Evolutionary conservation across 2,888 invertebrate species (phyloP).

Genomic region (Noctuana brunneofusca): DNA sequence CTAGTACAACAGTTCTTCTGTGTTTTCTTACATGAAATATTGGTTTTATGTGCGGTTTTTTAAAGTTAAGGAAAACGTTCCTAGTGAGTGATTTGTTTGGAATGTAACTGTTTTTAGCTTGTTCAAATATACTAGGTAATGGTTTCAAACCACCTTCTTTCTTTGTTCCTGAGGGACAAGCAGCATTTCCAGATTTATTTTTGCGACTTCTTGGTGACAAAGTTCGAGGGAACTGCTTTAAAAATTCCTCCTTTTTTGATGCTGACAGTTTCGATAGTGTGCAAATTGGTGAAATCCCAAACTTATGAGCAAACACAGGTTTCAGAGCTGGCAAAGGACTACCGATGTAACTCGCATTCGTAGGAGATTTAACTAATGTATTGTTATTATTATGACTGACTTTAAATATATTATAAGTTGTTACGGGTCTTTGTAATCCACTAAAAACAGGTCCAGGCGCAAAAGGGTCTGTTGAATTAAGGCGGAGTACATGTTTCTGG

Average conservation of each 20-base stretch:
- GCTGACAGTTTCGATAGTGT: constrained; percentile 52
- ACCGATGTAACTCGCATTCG: constrained; percentile 58
- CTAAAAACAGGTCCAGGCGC: constrained; percentile 80
- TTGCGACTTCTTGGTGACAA: constrained; percentile 68
- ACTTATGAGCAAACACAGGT: constrained; percentile 75
- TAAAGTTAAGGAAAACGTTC: constrained; percentile 76
- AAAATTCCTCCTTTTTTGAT: constrained; percentile 60
- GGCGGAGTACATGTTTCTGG: constrained; percentile 62
- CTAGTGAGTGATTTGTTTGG: constrained; percentile 73
- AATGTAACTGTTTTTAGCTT: constrained; percentile 72
- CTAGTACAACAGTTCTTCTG: constrained; percentile 78
- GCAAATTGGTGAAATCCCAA: constrained; percentile 73
- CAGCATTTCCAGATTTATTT: constrained; percentile 50
- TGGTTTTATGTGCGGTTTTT: constrained; percentile 69
- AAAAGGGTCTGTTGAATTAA: constrained; percentile 73
- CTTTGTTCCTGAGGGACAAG: constrained; percentile 50
- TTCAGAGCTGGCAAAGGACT: constrained; percentile 67
- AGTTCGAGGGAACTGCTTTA: constrained; percentile 55
- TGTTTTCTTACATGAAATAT: constrained; percentile 80
- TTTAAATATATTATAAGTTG: constrained; percentile 75
- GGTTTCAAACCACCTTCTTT: constrained; percentile 64
- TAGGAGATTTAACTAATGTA: constrained; percentile 68
- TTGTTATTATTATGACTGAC: constrained; percentile 74
- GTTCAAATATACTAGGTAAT: constrained; percentile 70
- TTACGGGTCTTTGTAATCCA: constrained; percentile 72